phyloP scores from a whole-genome alignment of 1,140 invertebrate genomes.

The Bathynomus jamesi region DNA sequence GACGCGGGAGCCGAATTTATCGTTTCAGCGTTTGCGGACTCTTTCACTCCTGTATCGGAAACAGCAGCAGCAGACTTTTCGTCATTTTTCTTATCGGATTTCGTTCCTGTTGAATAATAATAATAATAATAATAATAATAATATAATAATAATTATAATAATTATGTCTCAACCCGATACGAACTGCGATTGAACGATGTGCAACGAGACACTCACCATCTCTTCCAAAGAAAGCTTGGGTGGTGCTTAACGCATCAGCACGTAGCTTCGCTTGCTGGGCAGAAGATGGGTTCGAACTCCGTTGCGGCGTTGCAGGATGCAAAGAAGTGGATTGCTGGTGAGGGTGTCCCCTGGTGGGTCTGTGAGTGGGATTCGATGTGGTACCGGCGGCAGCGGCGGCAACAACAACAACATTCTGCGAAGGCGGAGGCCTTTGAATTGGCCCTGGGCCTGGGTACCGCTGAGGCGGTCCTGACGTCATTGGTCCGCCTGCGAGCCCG shows the following conservation, averaged over 20 bases:
- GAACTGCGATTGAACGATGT: neutral
- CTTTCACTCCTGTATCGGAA: neutral
- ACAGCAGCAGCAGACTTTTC: neutral
- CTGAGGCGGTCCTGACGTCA: neutral
- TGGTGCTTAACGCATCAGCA: conserved; percentile 40
- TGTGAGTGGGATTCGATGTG: neutral
- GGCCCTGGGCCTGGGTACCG: conserved; percentile 32
- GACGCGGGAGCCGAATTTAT: neutral
- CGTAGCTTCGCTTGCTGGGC: conserved; percentile 41
- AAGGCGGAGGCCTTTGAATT: conserved; percentile 31
- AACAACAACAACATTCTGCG: conserved; percentile 5
- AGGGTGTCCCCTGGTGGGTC: neutral
- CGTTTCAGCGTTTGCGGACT: neutral
- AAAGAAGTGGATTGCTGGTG: neutral
- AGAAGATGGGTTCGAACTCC: conserved; percentile 34
- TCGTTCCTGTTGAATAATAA: neutral
- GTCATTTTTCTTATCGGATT: neutral
- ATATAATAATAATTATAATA: neutral
- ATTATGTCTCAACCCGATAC: neutral
- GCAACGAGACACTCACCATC: conserved; percentile 21
- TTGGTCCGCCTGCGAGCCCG: conserved; percentile 11
- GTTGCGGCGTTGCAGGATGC: conserved; percentile 1
- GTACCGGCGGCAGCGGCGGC: neutral
- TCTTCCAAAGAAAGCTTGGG: conserved; percentile 40
- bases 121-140: neutral